These are phyloP conservation scores for Sinocyclocheilus anophthalmus DNA, from an alignment of 2,113 vertebrate genomes.

Conservation along the genomic window DNA sequence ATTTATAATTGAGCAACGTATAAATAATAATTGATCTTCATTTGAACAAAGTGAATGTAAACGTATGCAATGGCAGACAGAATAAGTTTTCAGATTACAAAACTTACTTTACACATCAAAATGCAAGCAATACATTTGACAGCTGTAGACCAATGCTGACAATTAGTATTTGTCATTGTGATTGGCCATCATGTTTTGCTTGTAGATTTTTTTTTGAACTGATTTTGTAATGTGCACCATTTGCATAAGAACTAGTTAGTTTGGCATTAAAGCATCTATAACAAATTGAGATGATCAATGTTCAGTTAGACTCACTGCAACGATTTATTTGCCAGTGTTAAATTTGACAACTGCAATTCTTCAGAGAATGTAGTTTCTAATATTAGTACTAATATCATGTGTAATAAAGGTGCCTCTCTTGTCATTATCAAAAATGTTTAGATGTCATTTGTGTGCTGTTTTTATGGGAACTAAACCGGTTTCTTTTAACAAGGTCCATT, in stretches of 20 bases:
- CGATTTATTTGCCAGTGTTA: background rate
- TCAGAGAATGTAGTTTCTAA: background rate
- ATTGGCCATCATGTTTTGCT: background rate
- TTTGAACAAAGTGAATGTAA: constrained; percentile 7
- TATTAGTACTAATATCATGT: background rate
- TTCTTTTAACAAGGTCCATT: background rate
- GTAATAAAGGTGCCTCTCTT: background rate
- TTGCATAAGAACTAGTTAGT: background rate
- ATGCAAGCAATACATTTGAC: background rate
- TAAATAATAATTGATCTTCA: constrained; percentile 10
- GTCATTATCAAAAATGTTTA: background rate
- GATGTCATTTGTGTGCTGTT: background rate
- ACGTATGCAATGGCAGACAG: constrained; percentile 3
- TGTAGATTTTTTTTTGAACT: background rate
- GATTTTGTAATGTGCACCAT: background rate
- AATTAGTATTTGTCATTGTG: background rate
- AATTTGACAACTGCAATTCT: background rate
- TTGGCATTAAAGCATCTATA: background rate
- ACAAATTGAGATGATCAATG: background rate
- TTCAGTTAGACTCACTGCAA: background rate
- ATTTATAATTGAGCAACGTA: background rate
- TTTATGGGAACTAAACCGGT: background rate
- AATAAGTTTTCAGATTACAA: background rate
- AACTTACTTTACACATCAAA: background rate
- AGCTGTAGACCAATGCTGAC: background rate